Evolutionary conservation across 2,888 invertebrate species (phyloP), one percentile per base, ranked within the genome.

Genomic region (Alloplasta piceator): DNA sequence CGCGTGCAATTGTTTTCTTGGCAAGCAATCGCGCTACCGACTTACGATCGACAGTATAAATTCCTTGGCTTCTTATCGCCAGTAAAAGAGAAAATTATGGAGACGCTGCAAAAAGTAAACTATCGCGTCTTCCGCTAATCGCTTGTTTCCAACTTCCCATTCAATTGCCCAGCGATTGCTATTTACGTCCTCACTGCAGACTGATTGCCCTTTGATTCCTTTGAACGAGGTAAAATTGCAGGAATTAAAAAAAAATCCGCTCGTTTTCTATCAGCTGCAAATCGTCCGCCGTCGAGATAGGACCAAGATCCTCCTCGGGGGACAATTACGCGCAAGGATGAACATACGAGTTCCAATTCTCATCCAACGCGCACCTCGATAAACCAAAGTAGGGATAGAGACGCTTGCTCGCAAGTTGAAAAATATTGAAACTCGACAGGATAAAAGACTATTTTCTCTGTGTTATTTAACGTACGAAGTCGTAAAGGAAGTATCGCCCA

Each of bases 401-500:
- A 12, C n/a, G 12, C 61, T 66, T 60, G 58, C 75, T 48, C 75
- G 64, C 26, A 26, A 60, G 67, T n/a, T 36, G 68, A 41, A 66
- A 72, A 67, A 58, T 16, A 43, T 64, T 68, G 39, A 55, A 68
- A 66, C 60, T 39, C 63, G 73, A 66, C 56, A 58, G 58, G 73
- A 61, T 61, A 6, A 38, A 16, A 48, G 46, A 72, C 46, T 48
- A n/a, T n/a, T 41, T 75, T 55, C 48, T 68, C 52, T 61, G 41
- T 14, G 6, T 26, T 26, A 26, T 26, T 26, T 26, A 26, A 26
- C 26, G 26, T n/a, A 58, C 60, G 68, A 64, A 73, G 74, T 80
- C 80, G 80, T 76, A 72, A 80, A 80, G 71, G 75, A 76, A 36
- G 71, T 71, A 61, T 76, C 80, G 80, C 80, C 80, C 80, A 80